Conservation (phyloP, 2,888 invertebrate species). For the Celastrina argiolus region DNA sequence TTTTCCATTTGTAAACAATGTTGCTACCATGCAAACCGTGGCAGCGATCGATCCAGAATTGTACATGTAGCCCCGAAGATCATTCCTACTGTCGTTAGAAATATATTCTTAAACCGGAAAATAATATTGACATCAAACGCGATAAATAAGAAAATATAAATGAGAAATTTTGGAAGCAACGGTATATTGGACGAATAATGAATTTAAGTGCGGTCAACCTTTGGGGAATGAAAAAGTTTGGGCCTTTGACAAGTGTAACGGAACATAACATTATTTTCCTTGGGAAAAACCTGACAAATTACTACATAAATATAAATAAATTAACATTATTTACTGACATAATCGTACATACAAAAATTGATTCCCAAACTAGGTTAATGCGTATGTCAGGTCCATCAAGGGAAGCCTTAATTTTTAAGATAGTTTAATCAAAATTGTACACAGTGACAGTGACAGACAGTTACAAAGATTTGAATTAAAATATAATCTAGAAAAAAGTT, state of each 20-base stretch:
- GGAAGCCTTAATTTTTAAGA: no score
- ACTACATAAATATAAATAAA: not conserved
- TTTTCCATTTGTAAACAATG: no score
- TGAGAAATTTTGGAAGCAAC: not conserved
- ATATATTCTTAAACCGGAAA: not conserved
- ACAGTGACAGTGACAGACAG: no score
- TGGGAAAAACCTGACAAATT: not conserved
- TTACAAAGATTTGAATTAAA: no score
- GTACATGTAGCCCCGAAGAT: not conserved
- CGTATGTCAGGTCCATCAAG: no score
- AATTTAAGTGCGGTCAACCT: not conserved
- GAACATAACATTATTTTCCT: not conserved
- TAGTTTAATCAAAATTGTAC: no score
- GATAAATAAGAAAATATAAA: not conserved
- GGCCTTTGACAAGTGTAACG: not conserved
- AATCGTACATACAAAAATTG: no score
- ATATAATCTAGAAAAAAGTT: no score
- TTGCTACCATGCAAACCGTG: no score
- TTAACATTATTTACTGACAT: not conserved
- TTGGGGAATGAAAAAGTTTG: not conserved
- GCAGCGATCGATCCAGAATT: no score
- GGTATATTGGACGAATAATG: slow-evolving; percentile 8
- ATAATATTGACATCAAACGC: not conserved
- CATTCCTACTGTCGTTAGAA: not conserved
- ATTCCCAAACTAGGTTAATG: no score